Evolutionary conservation across 2,888 invertebrate species (phyloP), one percentile per base, ranked within the genome.

Genomic region (Escarpia spicata): DNA sequence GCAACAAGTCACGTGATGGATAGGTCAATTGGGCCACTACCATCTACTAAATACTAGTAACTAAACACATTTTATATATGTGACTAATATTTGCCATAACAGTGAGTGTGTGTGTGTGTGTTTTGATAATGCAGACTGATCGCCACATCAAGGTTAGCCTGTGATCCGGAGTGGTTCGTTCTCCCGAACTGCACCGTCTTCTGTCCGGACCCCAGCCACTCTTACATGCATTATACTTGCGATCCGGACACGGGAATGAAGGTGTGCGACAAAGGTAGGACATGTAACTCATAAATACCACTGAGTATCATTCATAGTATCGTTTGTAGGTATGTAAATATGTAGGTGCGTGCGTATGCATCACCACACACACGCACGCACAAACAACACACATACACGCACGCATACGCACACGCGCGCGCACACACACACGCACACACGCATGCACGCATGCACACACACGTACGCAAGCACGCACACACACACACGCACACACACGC

Each of bases 211-310:
- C 92, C 92, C 12, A 37, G 31, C 12, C 43, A n/a, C 15, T n/a
- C n/a, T n/a, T n/a, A 90, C 75, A 75, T 75, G 45, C 43, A 92
- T 43, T 92, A 91, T 91, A 31, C 37, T 12, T 92, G 92, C 91
- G 92, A 92, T 31, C 52, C 58, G n/a, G 43, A 43, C 26, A 92
- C 92, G 26, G 92, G 92, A 52, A 15, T 37, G 31, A 91, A 92
- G 58, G 43, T 60, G 31, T 92, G 92, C 60, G 45, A 92, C 37
- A 37, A 44, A 37, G 89, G 89, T 89, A 92, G 26, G 44, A 6
- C 37, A 19, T 60, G 45, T 45, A 45, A 45, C 0, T 6, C 15
- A 52, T 75, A 75, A 75, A 75, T 26, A 26, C 52, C n/a, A n/a
- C n/a, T 75, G 75, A 2, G 6, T 26, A 26, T 75, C 15, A 52